phyloP scores from a whole-genome alignment of 2,888 invertebrate species.

The Dryococelus australis region DNA sequence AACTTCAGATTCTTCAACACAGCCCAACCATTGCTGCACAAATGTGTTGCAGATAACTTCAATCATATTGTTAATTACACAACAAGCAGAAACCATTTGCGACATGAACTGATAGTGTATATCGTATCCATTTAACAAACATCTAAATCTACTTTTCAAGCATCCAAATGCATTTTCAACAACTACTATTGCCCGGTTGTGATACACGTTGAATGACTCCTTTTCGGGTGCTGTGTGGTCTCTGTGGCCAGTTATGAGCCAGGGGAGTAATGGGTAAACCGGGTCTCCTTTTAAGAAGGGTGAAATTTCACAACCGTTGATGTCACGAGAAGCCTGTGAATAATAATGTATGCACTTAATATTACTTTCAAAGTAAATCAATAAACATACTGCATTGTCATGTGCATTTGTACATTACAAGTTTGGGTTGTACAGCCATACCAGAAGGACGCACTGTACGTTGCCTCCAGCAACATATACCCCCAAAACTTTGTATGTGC shows the following conservation, averaged over 20 bases:
- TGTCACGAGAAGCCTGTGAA: neutral
- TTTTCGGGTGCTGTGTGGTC: neutral
- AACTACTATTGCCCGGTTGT: neutral
- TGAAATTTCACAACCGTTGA: neutral
- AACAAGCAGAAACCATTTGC: neutral
- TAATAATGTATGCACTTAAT: too few species aligned
- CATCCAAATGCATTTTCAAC: neutral
- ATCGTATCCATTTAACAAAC: neutral
- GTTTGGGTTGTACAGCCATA: too few species aligned
- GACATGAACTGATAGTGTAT: neutral
- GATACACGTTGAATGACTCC: neutral
- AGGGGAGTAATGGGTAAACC: neutral
- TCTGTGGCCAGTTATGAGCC: neutral
- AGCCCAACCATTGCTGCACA: neutral
- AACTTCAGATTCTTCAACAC: neutral
- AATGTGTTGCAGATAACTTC: neutral
- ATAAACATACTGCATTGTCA: too few species aligned
- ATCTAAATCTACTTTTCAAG: neutral
- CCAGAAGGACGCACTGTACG: too few species aligned
- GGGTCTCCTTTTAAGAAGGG: neutral
- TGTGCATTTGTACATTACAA: too few species aligned
- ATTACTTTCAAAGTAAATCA: too few species aligned
- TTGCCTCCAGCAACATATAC: too few species aligned
- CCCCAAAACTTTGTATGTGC: too few species aligned
- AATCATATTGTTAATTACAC: neutral